Evolutionary conservation across 2,113 vertebrate genomes (phyloP), one percentile per base, ranked within the genome.

Genomic region (Polypterus bichir): DNA sequence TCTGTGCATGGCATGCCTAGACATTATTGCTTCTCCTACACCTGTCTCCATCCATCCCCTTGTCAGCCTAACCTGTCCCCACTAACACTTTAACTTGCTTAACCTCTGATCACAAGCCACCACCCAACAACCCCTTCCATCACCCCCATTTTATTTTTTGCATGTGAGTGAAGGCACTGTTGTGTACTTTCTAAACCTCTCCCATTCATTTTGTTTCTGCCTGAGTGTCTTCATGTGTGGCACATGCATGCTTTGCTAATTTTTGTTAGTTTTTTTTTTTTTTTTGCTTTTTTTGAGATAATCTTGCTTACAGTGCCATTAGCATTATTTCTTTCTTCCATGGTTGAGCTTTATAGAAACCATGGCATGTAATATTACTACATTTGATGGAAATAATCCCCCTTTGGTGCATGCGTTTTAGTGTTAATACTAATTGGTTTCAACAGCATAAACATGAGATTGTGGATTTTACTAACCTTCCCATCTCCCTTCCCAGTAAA

Each of bases 1-100:
- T 79, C 74, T 86, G 85, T 88, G 90, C 92, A 94, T 94, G 91
- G 92, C 93, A 93, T 94, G 91, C 82, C 85, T 83, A 84, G 85
- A 74, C 78, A 71, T 85, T 73, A 86, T 88, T 70, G 71, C 68
- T 65, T 60, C 3, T 62, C 67, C 44, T 73, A 63, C 66, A 70
- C 58, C 75, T 69, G 68, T 75, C 80, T 64, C 55, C 71, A 68
- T 77, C 57, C 76, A 56, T 79, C 69, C 78, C 71, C 70, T 68
- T 66, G 70, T 79, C 83, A 81, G 79, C 80, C 27, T 77, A 78
- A 73, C 68, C 68, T 71, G 10, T 52, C 64, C 52, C 11, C 70
- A 71, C 48, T 70, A 59, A 68, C 56, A 66, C 69, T n/a, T 67
- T 71, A 63, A 73, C 27, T 62, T 54, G 59, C 62, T 71, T 65